Percentiles rank a stretch among this genome's conserved stretches.
Evolutionary conservation across 2,113 vertebrate species (phyloP).

Genomic region (Microcebus murinus): DNA sequence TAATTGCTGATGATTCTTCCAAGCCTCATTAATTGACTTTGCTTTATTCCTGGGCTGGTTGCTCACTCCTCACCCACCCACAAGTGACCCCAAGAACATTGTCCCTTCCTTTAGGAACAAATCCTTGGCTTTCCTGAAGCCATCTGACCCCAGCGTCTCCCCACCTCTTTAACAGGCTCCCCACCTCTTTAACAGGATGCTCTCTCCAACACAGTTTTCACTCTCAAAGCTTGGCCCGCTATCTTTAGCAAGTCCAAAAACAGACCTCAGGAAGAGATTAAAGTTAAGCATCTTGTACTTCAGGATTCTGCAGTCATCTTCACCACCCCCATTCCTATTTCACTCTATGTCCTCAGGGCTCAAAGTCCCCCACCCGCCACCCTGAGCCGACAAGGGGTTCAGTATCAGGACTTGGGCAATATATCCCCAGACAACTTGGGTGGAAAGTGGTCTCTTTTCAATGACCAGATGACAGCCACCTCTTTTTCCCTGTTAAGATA

Average conservation of each 20-base stretch:
- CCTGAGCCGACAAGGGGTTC: not conserved
- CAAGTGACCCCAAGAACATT: not conserved
- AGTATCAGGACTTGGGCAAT: not conserved
- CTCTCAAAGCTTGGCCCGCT: not conserved
- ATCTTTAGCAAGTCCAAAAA: conserved; percentile 57
- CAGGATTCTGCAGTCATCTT: not conserved
- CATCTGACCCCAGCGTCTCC: not conserved
- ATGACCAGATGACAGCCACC: not conserved
- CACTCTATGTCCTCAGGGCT: not conserved
- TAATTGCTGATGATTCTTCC: not conserved
- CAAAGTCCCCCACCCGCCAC: not conserved
- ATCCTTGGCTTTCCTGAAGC: not conserved
- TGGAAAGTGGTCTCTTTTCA: not conserved
- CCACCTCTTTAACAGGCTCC: not conserved
- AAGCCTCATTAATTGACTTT: not conserved
- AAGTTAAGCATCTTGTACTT: not conserved
- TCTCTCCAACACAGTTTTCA: not conserved
- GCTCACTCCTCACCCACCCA: not conserved
- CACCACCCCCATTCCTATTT: not conserved
- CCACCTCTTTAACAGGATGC: not conserved
- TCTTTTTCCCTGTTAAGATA: not conserved
- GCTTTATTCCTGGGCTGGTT: not conserved
- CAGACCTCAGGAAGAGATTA: not conserved
- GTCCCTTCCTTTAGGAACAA: not conserved
- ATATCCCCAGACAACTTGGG: not conserved